Base-by-base conservation (phyloP, 2,888 invertebrate species). In the Acleris laterana region DNA sequence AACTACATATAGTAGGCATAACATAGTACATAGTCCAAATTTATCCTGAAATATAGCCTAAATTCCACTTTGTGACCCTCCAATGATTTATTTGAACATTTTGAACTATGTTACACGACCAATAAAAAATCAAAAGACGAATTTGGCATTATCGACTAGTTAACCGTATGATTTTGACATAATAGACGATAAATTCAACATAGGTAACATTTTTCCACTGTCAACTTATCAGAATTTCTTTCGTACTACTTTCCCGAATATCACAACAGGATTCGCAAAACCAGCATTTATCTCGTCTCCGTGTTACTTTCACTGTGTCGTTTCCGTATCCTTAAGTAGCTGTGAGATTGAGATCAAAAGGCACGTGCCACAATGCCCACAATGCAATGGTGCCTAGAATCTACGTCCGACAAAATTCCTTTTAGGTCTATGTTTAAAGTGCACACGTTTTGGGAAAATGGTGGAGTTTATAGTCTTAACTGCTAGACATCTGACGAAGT, bases 321-420 rank as follows among this genome's bases (percentile, higher is more conserved):
- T 65, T 55, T 55, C 53, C 60, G 60, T 65, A 49, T 65, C 65
- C 65, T 65, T 65, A 44, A 55, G 63, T 51, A 46, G 65, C 25
- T 38, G 49, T 49, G 28, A 44, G 60, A 65, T 65, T 60, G 56
- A 16, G 60, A 65, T 65, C 60, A 64, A 52, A 7, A 58, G 59
- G 64, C 64, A 46, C 60, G 65, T 55, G 60, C 25, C 20, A 32
- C 55, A 61, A 65, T 56, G 32, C 32, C 25, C 20, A 32, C 55
- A 61, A 65, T 60, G 65, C 51, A 52, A 13, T 25, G 46, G 13
- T 60, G 64, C 60, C 60, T 60, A 60, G 25, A 53, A 64, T 65
- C 28, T 60, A 42, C 55, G 60, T 38, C 13, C 38, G 20, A 28
- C 28, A 17, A 19, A 46, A 25, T 46, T 25, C n/a, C 20, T 57